Base-by-base conservation (phyloP, 1,140 invertebrate species). In the Ips typographus region DNA sequence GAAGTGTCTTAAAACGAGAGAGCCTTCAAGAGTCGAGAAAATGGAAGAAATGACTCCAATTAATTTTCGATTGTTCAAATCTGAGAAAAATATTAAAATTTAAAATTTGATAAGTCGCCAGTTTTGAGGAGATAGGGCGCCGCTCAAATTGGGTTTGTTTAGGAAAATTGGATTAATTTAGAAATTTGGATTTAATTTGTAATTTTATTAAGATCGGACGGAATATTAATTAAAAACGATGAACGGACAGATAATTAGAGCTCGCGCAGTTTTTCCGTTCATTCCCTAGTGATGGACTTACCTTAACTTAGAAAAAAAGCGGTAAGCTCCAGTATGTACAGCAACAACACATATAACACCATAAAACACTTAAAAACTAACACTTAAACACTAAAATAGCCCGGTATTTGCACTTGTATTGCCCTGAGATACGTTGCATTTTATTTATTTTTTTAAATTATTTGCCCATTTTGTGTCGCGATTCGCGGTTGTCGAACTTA, bases 21-120 rank as follows among this genome's bases (percentile, higher is more conserved):
- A 22, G 22, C 22, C 22, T 22, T 22, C 22, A 22, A 22, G 22
- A 22, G 22, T 22, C 22, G 22, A 0, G 22, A 22, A 22, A 22
- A 22, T 22, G 75, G 74, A 77, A 75, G 75, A 76, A 77, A 77
- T 75, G 76, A 77, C 75, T 77, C 72, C 76, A 78, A 78, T 78
- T 78, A 78, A 76, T 75, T 77, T 74, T 76, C 75, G 62, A 78
- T 78, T 78, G 77, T 77, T 61, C 41, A 71, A 73, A 74, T 73
- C 73, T 49, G 64, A 67, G 72, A 76, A 75, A 76, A 76, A 76
- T 75, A 73, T 75, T 69, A 69, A 72, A 73, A 74, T 74, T 72
- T 71, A 65, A 71, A 73, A 73, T 68, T 71, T 70, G 67, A 58
- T 68, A 70, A 70, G 57, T 66, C 71, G 55, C 56, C 47, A 43